Percentiles rank a stretch among this genome's conserved stretches.
Evolutionary conservation across 2,888 invertebrate species (phyloP).

Genomic region (Ornithoptera priamus): DNA sequence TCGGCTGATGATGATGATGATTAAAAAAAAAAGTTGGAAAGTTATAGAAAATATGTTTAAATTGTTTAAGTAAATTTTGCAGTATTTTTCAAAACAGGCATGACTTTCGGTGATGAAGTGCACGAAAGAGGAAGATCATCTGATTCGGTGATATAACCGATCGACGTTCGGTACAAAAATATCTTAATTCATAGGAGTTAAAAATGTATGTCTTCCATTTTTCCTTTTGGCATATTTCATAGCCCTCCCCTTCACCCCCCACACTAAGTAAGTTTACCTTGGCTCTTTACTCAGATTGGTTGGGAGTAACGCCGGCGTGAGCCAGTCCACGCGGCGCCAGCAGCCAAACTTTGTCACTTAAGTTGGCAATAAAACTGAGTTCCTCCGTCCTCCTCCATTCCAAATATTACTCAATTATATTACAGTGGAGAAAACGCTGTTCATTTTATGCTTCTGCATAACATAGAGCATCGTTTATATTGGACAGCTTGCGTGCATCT

Average conservation of each 20-base stretch:
- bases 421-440: slow-evolving; percentile 38
- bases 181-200: background rate
- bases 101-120: no score
- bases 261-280: slow-evolving; percentile 14
- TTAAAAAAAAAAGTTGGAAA: no score
- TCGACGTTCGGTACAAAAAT: background rate
- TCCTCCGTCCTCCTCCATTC: slow-evolving; percentile 50
- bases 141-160: no score
- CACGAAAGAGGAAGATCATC: no score
- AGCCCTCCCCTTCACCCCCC: background rate
- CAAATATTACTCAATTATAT: slow-evolving; percentile 50
- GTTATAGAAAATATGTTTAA: no score
- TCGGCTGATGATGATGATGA: no score
- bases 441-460: slow-evolving; percentile 46
- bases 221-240: background rate
- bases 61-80: no score
- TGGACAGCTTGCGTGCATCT: no score
- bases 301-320: slow-evolving; percentile 14
- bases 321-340: slow-evolving; percentile 53
- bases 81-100: no score
- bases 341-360: slow-evolving; percentile 55
- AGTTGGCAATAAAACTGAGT: slow-evolving; percentile 59
- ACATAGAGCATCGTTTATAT: no score
- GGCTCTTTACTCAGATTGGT: slow-evolving; percentile 14
- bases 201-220: background rate